Evolutionary conservation across 2,888 invertebrate genomes (phyloP).

Genomic region (Caprella mutica): DNA sequence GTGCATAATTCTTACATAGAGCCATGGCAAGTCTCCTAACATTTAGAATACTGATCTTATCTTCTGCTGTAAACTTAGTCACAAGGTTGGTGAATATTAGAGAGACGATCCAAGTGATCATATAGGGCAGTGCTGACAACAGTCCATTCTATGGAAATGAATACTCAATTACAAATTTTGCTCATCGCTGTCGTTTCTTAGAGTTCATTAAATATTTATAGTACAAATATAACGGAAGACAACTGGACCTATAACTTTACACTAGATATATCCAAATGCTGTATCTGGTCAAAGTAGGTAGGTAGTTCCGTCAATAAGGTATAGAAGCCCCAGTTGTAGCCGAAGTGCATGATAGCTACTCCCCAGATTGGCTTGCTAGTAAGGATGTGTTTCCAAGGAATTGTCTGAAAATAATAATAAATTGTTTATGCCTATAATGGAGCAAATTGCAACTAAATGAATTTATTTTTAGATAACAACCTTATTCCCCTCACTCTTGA

Average conservation of each 20-base stretch:
- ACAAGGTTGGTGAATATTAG: constrained; percentile 8
- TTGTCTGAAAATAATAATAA: background rate
- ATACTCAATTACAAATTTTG: no score
- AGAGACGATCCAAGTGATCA: constrained; percentile 20
- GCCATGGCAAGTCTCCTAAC: constrained; percentile 21
- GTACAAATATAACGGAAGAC: background rate
- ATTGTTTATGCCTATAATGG: background rate
- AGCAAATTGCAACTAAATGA: no score
- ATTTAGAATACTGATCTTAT: constrained; percentile 12
- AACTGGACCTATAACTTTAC: constrained; percentile 11
- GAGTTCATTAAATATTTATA: no score
- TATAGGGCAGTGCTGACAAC: constrained; percentile 25
- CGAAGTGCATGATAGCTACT: constrained; percentile 14
- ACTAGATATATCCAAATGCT: constrained; percentile 23
- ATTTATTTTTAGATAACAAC: no score
- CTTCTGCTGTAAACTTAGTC: constrained; percentile 1
- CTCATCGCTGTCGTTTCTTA: no score
- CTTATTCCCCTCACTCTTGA: no score
- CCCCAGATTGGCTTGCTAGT: constrained; percentile 20
- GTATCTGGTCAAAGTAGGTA: constrained; percentile 30
- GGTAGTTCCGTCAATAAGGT: constrained; percentile 30
- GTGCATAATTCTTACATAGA: constrained; percentile 12
- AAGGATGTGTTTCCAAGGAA: constrained; percentile 17
- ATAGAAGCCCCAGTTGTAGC: constrained; percentile 29
- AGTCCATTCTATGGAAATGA: constrained; percentile 32